Conservation (phyloP, 2,113 vertebrate species). For the Rhinogobius similis region DNA sequence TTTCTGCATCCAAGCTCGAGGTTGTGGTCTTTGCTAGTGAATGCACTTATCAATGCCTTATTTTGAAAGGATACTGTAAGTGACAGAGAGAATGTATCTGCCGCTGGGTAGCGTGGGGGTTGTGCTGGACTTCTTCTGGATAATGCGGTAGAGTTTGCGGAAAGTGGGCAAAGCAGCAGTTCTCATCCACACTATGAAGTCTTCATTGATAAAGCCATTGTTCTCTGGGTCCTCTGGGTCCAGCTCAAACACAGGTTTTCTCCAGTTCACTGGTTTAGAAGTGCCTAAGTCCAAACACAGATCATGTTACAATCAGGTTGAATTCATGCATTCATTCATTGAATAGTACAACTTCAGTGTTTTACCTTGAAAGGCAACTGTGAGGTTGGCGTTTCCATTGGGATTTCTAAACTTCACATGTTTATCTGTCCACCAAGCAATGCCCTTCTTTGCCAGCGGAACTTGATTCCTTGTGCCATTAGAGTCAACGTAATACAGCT, state of each 20-base stretch:
- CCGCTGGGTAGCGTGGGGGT: conserved; percentile 87
- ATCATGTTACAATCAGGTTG: background rate
- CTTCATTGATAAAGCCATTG: conserved; percentile 97
- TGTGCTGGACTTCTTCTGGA: conserved; percentile 80
- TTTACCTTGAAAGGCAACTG: conserved; percentile 84
- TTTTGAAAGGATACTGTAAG: conserved; percentile 96
- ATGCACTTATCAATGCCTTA: background rate
- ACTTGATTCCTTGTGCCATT: conserved; percentile 76
- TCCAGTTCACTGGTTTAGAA: conserved; percentile 90
- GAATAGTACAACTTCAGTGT: background rate
- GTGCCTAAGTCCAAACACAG: conserved; percentile 74
- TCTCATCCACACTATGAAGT: conserved; percentile 99
- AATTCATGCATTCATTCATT: background rate
- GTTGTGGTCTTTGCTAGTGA: too few species aligned
- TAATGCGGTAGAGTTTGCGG: conserved; percentile 95
- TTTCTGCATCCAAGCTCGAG: too few species aligned
- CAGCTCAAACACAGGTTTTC: conserved; percentile 84
- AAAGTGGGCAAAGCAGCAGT: conserved; percentile 95
- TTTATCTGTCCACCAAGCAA: conserved; percentile 99
- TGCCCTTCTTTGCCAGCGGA: conserved; percentile 86
- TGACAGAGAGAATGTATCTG: conserved; percentile 83
- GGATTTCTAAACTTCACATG: conserved; percentile 98
- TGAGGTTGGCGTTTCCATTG: conserved; percentile 80
- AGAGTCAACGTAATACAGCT: conserved; percentile 78
- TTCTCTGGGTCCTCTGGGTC: conserved; percentile 82